Evolutionary conservation across 2,797 vertebrate species (phyloP).

Genomic region (Platalea minor): DNA sequence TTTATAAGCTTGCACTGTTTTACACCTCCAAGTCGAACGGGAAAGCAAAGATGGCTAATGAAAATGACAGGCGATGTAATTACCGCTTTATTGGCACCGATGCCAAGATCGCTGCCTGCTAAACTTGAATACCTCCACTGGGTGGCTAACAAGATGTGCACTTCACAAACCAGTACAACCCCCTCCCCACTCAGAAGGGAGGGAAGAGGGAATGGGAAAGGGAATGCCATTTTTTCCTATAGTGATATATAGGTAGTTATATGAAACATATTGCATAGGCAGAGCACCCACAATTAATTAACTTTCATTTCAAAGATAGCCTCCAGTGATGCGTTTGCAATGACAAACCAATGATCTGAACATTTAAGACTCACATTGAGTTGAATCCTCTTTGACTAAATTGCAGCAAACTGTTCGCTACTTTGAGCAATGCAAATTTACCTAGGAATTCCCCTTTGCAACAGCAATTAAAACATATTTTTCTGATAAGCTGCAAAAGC

Average conservation of each 20-base stretch:
- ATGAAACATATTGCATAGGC: neutral
- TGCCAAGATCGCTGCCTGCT: slow-evolving; percentile 53
- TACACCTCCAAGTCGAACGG: neutral
- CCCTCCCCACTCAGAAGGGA: neutral
- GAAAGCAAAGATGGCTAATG: slow-evolving; percentile 28
- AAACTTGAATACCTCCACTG: slow-evolving; percentile 61
- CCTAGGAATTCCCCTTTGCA: neutral
- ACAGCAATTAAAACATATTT: neutral
- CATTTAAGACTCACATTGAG: neutral
- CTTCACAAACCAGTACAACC: neutral
- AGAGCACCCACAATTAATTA: neutral
- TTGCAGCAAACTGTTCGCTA: neutral
- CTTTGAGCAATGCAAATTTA: neutral
- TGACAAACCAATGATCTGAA: neutral
- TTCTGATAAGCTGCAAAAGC: neutral
- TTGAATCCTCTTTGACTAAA: neutral
- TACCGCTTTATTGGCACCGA: slow-evolving; percentile 25
- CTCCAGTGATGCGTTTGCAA: neutral
- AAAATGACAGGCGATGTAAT: slow-evolving; percentile 56
- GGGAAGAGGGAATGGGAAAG: neutral
- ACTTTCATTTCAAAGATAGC: neutral
- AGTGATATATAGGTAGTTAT: neutral
- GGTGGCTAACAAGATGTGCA: slow-evolving; percentile 53
- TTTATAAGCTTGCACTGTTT: neutral
- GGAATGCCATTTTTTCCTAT: neutral